Base-by-base conservation (phyloP, 2,797 vertebrate genomes). In the Gadopsis marmoratus region DNA sequence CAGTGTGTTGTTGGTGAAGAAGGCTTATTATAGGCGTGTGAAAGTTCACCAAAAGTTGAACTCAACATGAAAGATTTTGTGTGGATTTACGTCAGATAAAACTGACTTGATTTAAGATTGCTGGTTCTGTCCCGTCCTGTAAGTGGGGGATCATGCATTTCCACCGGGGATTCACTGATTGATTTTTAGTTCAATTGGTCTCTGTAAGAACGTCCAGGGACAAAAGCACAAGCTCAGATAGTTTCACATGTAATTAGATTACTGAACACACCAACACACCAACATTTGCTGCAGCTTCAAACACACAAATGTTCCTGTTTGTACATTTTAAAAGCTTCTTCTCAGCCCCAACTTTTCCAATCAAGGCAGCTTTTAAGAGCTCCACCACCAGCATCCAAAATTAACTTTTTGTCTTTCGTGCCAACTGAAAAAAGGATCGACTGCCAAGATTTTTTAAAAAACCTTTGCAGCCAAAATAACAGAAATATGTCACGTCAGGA, bases 401-500 rank as follows among this genome's bases (percentile, higher is more conserved):
- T 41, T 2, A 23, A 48, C 33, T 62, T 71, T 58, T 31, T 31
- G 6, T 31, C 21, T 66, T 50, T 37, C 0, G 12, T 58, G 37
- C 64, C 64, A 61, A 37, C 8, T 58, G 13, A 61, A 31, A 31
- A 6, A 45, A 31, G 6, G 33, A 31, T 21, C 3, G 11, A 21
- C 54, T 71, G 74, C 31, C 51, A 71, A 60, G 26, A 33, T 43
- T 41, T n/a, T 12, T 53, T 58, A 29, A 62, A 35, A 14, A 3
- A 4, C 13, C 63, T 45, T 67, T 54, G 7, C 41, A 23, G 72
- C 54, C 68, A 70, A 53, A 73, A 29, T 37, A 26, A 45, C 0
- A 29, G 13, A 48, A 54, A 48, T 50, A 9, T 59, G 64, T 74
- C 65, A 63, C 60, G 60, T 75, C 53, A 45, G 33, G 37, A 76